A percentile compares a stretch with the other conserved stretches of the same genome.
These are phyloP conservation scores for Streblospio benedicti DNA, from an alignment of 1,140 invertebrate genomes.

Conservation along the genomic window DNA sequence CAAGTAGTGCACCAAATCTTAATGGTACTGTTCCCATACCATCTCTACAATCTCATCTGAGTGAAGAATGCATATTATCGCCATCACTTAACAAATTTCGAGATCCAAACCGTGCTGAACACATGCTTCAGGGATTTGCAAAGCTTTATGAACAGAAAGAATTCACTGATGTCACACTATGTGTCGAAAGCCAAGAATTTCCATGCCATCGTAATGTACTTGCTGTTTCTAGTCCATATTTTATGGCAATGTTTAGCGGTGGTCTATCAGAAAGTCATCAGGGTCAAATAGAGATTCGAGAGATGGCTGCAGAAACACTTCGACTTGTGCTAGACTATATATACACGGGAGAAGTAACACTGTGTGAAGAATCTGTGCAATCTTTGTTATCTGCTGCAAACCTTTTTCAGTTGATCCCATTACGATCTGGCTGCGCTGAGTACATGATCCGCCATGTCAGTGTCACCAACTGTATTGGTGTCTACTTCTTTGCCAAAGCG, in stretches of 20 bases:
- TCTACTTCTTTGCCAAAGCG: constrained; percentile 43
- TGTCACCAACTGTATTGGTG: constrained; percentile 41
- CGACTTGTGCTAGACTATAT: constrained; percentile 52
- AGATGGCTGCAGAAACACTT: constrained; percentile 50
- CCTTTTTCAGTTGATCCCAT: constrained; percentile 49
- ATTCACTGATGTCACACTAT: constrained; percentile 51
- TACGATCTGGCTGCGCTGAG: constrained; percentile 38
- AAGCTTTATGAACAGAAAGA: too few species aligned
- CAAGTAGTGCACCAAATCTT: too few species aligned
- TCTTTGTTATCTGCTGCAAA: constrained; percentile 54
- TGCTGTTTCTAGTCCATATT: constrained; percentile 51
- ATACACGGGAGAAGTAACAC: constrained; percentile 51
- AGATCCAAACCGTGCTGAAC: too few species aligned
- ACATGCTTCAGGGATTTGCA: too few species aligned
- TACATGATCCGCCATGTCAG: constrained; percentile 43
- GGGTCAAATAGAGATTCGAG: constrained; percentile 49
- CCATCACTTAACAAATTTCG: too few species aligned
- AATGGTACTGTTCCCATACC: too few species aligned
- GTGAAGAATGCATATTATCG: too few species aligned
- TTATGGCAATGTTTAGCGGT: constrained; percentile 51
- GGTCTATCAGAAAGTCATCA: constrained; percentile 49
- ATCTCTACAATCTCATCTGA: too few species aligned
- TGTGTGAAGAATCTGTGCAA: constrained; percentile 53
- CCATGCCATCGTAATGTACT: constrained; percentile 51
- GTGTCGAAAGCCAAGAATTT: constrained; percentile 47